phyloP scores from a whole-genome alignment of 2,797 vertebrate genomes.

The Anguilla megastoma region DNA sequence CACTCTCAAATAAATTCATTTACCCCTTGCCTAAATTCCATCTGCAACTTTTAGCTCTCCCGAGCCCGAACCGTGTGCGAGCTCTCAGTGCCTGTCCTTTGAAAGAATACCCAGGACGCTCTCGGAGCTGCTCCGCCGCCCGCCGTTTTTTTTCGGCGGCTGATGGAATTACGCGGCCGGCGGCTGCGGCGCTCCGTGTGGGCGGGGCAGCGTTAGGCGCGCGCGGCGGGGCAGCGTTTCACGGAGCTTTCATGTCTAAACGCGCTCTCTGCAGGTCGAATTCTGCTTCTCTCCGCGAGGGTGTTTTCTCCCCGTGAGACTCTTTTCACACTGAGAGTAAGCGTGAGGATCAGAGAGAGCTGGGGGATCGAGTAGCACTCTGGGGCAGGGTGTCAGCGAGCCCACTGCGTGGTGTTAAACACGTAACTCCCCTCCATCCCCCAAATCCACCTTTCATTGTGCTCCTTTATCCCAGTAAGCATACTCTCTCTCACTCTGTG shows the following conservation, averaged over 20 bases:
- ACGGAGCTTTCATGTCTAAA: conserved; percentile 1
- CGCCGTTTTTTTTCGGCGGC: neutral
- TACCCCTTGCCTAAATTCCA: neutral
- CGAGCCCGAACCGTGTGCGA: neutral
- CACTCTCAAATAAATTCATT: neutral
- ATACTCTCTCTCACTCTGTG: neutral
- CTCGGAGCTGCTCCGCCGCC: neutral
- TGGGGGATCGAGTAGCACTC: neutral
- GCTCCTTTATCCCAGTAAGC: neutral
- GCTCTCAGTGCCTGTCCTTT: neutral
- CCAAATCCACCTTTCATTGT: neutral
- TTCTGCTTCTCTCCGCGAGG: neutral
- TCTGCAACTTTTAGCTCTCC: neutral
- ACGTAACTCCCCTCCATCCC: neutral
- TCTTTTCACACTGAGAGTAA: neutral
- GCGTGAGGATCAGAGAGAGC: neutral
- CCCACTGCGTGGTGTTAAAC: neutral
- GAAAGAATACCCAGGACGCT: neutral
- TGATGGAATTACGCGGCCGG: conserved; percentile 5
- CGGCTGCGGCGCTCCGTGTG: neutral
- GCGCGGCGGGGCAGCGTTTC: neutral
- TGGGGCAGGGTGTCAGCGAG: neutral
- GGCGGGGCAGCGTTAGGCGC: neutral
- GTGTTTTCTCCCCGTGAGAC: neutral
- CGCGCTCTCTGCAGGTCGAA: neutral